A percentile compares a stretch with the other conserved stretches of the same genome.
Evolutionary conservation across 37 sponge, comb jelly and placozoan species (phyloP).

Genomic region (Corticium candelabrum): DNA sequence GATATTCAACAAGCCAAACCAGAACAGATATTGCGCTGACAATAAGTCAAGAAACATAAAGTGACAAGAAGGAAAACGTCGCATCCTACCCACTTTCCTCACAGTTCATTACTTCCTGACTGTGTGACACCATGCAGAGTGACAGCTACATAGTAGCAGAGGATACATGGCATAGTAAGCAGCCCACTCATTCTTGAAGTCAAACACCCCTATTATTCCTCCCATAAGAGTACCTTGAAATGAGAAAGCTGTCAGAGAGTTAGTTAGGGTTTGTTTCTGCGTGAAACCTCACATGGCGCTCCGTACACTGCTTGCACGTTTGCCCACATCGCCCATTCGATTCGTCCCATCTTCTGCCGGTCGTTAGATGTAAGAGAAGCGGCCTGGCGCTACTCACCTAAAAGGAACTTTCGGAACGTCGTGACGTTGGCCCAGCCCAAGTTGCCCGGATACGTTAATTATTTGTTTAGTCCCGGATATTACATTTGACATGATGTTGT

Average conservation of each 20-base stretch:
- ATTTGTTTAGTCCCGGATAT: too few relatives aligned
- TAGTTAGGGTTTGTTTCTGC: not conserved
- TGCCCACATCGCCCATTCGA: not conserved
- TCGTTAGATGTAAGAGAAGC: too few relatives aligned
- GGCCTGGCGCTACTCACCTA: too few relatives aligned
- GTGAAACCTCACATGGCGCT: not conserved
- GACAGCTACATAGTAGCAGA: too few relatives aligned
- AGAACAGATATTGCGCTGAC: not conserved
- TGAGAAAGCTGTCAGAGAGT: not conserved
- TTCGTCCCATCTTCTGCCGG: conserved; percentile 3
- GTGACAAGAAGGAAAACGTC: too few relatives aligned
- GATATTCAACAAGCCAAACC: not conserved
- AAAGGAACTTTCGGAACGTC: too few relatives aligned
- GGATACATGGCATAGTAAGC: not conserved
- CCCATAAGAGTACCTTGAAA: not conserved
- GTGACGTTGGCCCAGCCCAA: too few relatives aligned
- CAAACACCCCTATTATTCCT: not conserved
- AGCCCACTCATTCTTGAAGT: not conserved
- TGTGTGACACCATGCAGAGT: too few relatives aligned
- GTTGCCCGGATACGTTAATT: too few relatives aligned
- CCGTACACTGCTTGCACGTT: not conserved
- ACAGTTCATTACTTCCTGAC: too few relatives aligned
- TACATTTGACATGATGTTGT: too few relatives aligned
- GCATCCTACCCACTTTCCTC: too few relatives aligned
- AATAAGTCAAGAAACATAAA: not conserved